Percentiles rank a stretch among this genome's conserved stretches.
Conservation (phyloP, 2,113 vertebrate genomes). For the Malurus alboscapulatus region DNA sequence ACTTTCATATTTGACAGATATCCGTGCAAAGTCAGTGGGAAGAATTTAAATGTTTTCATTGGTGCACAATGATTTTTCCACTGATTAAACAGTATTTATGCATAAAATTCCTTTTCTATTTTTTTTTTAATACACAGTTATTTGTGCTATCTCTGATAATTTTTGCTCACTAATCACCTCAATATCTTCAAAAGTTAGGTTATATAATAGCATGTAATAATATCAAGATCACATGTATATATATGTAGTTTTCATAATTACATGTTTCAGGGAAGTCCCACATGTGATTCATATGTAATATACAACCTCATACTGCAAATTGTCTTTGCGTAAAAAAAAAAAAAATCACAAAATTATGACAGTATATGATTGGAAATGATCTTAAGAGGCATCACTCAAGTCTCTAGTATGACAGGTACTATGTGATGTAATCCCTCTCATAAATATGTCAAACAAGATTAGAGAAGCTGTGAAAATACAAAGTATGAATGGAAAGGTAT, state of each 20-base stretch:
- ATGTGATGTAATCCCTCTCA: not conserved
- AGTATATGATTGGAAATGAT: not conserved
- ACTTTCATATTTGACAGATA: not conserved
- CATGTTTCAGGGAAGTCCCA: not conserved
- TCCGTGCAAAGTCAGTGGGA: not conserved
- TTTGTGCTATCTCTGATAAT: not conserved
- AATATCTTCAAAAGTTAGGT: not conserved
- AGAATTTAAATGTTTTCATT: not conserved
- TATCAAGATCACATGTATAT: not conserved
- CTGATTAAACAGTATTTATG: not conserved
- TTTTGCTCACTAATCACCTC: not conserved
- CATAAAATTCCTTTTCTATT: not conserved
- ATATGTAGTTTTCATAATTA: not conserved
- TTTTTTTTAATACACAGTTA: not conserved
- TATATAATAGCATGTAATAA: not conserved
- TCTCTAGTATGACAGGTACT: not conserved
- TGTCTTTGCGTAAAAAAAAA: not conserved
- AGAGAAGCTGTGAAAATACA: not conserved
- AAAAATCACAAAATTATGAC: not conserved
- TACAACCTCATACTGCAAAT: not conserved
- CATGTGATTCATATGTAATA: not conserved
- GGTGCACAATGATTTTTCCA: not conserved
- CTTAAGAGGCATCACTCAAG: not conserved
- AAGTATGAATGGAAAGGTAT: not conserved
- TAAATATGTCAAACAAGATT: not conserved